phyloP scores from a whole-genome alignment of 2,888 invertebrate genomes.

The Ophion obscuratus region DNA sequence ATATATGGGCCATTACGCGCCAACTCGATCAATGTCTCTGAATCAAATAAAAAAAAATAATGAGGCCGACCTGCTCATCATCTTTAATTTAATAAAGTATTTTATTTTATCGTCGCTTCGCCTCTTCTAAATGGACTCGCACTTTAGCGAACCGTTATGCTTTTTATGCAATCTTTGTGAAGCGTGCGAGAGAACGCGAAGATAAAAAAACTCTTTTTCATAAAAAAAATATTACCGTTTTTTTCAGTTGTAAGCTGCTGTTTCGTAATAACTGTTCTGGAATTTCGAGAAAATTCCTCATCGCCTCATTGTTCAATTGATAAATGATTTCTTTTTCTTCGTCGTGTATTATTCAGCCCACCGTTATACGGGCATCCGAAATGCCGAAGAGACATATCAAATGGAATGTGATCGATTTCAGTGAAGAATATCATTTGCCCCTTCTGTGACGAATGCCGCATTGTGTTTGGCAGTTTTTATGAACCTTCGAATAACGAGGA shows the following conservation, averaged over 20 bases:
- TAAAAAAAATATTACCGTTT: constrained; percentile 26
- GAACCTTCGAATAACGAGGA: not conserved
- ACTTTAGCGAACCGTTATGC: constrained; percentile 30
- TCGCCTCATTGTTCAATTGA: not conserved
- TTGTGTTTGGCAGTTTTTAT: not conserved
- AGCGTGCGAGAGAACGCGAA: not conserved
- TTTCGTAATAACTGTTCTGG: constrained; percentile 8
- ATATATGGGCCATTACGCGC: constrained; percentile 18
- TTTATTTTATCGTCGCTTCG: constrained; percentile 19
- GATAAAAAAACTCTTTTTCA: constrained; percentile 4
- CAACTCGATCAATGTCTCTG: constrained; percentile 42
- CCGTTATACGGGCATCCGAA: constrained; percentile 1
- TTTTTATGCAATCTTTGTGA: constrained; percentile 20
- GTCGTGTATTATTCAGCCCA: not conserved
- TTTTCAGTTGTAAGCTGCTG: constrained; percentile 4
- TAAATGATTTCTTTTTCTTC: not conserved
- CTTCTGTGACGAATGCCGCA: not conserved
- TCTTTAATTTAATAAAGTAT: constrained; percentile 30
- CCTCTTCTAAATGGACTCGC: not conserved
- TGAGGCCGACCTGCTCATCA: constrained; percentile 34
- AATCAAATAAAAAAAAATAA: constrained; percentile 34
- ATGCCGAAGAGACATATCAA: not conserved
- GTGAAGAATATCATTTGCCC: not conserved
- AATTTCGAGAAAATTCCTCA: constrained; percentile 15
- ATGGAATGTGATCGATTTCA: not conserved